A percentile compares a stretch with the other conserved stretches of the same genome.
These are phyloP conservation scores for Bombus picipes DNA, from an alignment of 1,140 invertebrate species.

Conservation along the genomic window DNA sequence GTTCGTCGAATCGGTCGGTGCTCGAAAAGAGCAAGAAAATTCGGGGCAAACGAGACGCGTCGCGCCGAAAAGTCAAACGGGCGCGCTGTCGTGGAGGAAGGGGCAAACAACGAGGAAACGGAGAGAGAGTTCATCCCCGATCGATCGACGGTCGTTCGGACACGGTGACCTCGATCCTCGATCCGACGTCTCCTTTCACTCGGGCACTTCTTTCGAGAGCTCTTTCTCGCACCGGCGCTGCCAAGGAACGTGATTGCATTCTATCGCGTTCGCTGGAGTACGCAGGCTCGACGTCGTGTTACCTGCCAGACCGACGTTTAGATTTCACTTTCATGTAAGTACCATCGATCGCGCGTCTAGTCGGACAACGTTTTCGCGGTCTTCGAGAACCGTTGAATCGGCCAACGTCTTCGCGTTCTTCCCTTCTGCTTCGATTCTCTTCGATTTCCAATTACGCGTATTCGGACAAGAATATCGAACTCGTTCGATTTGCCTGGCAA, in stretches of 20 bases:
- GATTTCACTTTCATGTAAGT: slow-evolving; percentile 61
- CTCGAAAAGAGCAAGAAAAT: too few species aligned
- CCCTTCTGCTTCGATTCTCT: too few species aligned
- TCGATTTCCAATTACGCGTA: too few species aligned
- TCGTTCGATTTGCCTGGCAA: too few species aligned
- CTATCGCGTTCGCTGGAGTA: slow-evolving; percentile 44
- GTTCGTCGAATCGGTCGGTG: too few species aligned
- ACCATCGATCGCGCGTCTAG: neutral
- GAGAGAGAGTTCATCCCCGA: slow-evolving; percentile 67
- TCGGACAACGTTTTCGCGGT: neutral
- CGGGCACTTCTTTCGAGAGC: slow-evolving; percentile 75
- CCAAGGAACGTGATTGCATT: slow-evolving; percentile 55
- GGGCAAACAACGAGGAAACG: slow-evolving; percentile 37
- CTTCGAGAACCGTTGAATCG: neutral
- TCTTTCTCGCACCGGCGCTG: slow-evolving; percentile 66
- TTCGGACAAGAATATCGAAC: too few species aligned
- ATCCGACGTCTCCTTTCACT: slow-evolving; percentile 79
- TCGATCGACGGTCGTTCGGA: slow-evolving; percentile 54
- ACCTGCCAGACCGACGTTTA: slow-evolving; percentile 9
- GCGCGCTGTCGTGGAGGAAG: too few species aligned
- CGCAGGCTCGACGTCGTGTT: neutral
- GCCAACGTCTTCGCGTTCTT: too few species aligned
- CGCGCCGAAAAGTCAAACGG: too few species aligned
- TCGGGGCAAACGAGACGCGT: neutral
- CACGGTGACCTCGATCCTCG: slow-evolving; percentile 79